These are phyloP conservation scores for Euura saliciscinereae DNA, from an alignment of 1,140 invertebrate species.

Conservation along the genomic window DNA sequence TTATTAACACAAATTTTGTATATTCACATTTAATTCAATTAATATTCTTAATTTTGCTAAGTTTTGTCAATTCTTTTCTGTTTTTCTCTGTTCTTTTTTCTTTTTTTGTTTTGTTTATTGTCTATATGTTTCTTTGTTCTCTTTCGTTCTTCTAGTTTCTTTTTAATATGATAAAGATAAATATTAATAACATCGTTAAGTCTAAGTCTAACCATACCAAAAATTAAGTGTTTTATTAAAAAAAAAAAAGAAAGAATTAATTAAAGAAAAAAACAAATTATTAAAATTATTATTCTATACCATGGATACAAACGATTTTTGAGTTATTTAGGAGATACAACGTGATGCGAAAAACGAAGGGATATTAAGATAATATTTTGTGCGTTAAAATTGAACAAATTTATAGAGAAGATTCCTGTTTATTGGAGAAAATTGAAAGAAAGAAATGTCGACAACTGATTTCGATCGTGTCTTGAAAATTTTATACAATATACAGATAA, in stretches of 20 bases:
- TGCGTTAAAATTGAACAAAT: no score
- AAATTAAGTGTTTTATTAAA: slow-evolving; percentile 45
- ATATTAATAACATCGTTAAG: slow-evolving; percentile 15
- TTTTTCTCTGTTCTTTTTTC: not conserved
- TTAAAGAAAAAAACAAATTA: not conserved
- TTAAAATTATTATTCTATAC: no score
- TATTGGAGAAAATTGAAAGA: no score
- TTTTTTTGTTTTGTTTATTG: not conserved
- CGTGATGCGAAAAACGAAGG: no score
- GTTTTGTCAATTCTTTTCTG: not conserved
- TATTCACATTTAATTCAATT: no score
- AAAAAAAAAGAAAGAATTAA: not conserved
- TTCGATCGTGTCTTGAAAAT: not conserved
- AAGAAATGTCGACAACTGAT: not conserved
- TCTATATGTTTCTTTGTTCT: slow-evolving; percentile 2
- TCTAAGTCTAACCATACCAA: slow-evolving; percentile 32
- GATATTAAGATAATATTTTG: not conserved
- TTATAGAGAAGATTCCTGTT: no score
- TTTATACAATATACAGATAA: not conserved
- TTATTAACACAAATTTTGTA: no score
- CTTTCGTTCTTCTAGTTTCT: slow-evolving; percentile 18
- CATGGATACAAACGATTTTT: no score
- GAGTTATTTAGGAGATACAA: no score
- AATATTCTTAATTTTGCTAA: not conserved
- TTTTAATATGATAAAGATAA: not conserved